Evolutionary conservation across 1,140 invertebrate species (phyloP).

Genomic region (Orius laevigatus): DNA sequence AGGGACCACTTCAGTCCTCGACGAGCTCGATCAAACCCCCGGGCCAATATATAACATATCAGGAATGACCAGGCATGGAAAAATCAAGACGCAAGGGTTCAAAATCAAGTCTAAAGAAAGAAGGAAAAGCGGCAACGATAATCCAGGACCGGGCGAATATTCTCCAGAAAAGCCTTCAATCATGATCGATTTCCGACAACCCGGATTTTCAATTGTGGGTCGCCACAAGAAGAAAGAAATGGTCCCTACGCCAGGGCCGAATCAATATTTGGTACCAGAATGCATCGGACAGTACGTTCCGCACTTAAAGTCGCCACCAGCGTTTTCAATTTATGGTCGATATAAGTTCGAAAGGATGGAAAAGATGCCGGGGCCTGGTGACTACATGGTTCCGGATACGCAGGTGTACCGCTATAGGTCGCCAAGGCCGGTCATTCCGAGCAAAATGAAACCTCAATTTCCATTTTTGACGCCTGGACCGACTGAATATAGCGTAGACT

Average conservation of each 20-base stretch:
- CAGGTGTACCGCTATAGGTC: neutral
- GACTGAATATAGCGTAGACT: constrained; percentile 1
- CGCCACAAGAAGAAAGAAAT: constrained; percentile 4
- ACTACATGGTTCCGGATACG: neutral
- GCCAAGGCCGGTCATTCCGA: neutral
- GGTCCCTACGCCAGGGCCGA: neutral
- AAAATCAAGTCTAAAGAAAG: constrained; percentile 5
- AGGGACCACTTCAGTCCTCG: constrained; percentile 31
- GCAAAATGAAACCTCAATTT: neutral
- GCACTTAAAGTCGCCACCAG: constrained; percentile 2
- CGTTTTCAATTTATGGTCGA: constrained; percentile 1
- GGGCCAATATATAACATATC: constrained; percentile 34
- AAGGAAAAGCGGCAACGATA: neutral
- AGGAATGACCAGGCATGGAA: constrained; percentile 29
- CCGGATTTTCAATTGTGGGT: constrained; percentile 4
- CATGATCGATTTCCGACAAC: constrained; percentile 1
- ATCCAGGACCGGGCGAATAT: constrained; percentile 13
- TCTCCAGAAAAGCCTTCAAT: constrained; percentile 11
- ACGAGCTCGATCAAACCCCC: constrained; percentile 24
- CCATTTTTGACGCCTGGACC: constrained; percentile 1
- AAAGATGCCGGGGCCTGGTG: neutral
- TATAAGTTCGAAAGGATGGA: too few relatives aligned
- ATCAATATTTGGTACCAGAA: constrained; percentile 5
- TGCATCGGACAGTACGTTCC: neutral
- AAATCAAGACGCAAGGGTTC: constrained; percentile 31